These are phyloP conservation scores for Archocentrus centrarchus DNA, from an alignment of 2,113 vertebrate species.

Conservation along the genomic window DNA sequence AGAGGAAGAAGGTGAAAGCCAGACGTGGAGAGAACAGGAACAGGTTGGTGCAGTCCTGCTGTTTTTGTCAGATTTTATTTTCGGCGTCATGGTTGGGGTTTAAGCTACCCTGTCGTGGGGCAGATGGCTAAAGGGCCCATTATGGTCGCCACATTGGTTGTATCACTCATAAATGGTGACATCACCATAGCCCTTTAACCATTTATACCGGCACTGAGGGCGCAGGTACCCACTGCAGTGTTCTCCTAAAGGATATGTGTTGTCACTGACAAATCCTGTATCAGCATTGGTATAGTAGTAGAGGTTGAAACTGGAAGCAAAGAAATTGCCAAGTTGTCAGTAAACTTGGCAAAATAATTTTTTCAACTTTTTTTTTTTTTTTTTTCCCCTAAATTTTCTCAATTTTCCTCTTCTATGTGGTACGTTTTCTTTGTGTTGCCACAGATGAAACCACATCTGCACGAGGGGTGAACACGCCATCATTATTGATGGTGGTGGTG, in stretches of 20 bases:
- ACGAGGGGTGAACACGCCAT: not conserved
- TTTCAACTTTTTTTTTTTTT: no score
- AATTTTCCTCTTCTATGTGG: no score
- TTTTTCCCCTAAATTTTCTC: no score
- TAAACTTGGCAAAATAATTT: no score
- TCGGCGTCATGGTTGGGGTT: not conserved
- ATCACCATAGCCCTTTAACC: not conserved
- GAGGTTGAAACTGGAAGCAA: not conserved
- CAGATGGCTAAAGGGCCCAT: not conserved
- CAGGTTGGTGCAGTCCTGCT: slow-evolving; percentile 60
- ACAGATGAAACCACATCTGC: not conserved
- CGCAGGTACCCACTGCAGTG: not conserved
- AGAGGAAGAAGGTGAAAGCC: slow-evolving; percentile 83
- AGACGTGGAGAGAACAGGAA: slow-evolving; percentile 75
- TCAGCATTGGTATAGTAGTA: not conserved
- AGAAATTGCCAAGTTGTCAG: not conserved
- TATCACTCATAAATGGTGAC: not conserved
- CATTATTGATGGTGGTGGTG: not conserved
- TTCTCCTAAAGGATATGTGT: not conserved
- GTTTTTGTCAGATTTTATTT: not conserved
- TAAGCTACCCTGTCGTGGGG: not conserved
- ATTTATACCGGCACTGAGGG: not conserved
- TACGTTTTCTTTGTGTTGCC: not conserved
- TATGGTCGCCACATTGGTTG: not conserved
- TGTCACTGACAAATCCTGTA: not conserved